Base-by-base conservation (phyloP, 1,140 invertebrate species). In the Sycophaga agraensis region DNA sequence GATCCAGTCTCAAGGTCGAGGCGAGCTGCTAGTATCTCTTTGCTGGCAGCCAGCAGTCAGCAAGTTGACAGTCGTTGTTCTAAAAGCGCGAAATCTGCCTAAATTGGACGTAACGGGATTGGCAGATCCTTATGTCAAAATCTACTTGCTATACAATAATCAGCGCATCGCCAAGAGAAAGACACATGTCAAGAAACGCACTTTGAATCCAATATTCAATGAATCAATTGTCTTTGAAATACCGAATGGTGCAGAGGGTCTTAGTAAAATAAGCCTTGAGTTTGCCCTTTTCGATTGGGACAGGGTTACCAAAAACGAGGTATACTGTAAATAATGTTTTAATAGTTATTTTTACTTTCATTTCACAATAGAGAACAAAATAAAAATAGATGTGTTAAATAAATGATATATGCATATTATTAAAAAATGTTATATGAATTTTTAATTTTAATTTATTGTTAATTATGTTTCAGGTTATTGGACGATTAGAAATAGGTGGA, bases 81-180 rank as follows among this genome's bases (percentile, higher is more conserved):
- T 97, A 9, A 97, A 97, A 79, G 94, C 95, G 4, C 85, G 93
- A 67, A 96, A 97, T 77, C 82, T 97, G 45, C 95, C 95, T 8
- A 94, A 95, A 76, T 96, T 97, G 92, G 93, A 97, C 74, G 91
- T 96, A 34, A 96, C 93, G 45, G 95, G 95, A 56, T 82, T 96
- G n/a, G 93, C 93, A 82, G 97, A 93, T 83, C 91, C 91, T 42
- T 89, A 93, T 74, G 96, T 99, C 4, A 99, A 99, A 78, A 95
- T 99, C 73, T 98, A 99, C 81, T 84, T 99, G 66, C 83, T 98
- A 7, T 95, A 92, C 79, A 97, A 99, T 79, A 92, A 93, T n/a
- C 95, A 98, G 76, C 87, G 96, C 59, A 94, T 99, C 66, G 93
- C 94, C 40, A 99, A 99, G 83, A 98, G 98, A 85, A 99, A 99